Evolutionary conservation across 2,113 vertebrate genomes (phyloP).

Genomic region (Podocnemis expansa): DNA sequence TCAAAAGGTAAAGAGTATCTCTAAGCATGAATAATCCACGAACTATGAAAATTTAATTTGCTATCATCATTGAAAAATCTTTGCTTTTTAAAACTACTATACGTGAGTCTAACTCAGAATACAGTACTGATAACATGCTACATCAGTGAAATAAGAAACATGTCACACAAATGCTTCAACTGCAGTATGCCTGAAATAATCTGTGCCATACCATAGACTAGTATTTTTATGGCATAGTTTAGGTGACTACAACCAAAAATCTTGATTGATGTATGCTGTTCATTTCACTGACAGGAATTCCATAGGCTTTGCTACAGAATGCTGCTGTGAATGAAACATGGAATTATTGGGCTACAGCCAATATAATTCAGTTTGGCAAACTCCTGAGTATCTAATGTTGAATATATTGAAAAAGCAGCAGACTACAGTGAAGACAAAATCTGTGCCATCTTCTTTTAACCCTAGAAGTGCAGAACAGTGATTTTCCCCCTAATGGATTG

Average conservation of each 20-base stretch:
- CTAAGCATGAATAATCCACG: neutral
- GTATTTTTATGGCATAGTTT: neutral
- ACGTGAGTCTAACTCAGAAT: neutral
- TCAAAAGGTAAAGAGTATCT: neutral
- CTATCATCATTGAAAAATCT: neutral
- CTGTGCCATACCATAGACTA: neutral
- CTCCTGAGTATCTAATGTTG: neutral
- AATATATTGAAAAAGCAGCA: neutral
- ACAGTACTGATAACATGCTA: neutral
- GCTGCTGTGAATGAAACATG: neutral
- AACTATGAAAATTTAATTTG: neutral
- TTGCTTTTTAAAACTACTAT: neutral
- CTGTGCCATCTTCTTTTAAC: neutral
- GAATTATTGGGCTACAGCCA: neutral
- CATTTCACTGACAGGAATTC: neutral
- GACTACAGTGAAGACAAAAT: neutral
- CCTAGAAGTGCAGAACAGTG: neutral
- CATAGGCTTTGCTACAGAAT: neutral
- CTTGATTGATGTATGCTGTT: neutral
- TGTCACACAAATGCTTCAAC: neutral
- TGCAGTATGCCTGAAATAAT: neutral
- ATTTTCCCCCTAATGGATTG: neutral
- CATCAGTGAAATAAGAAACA: neutral
- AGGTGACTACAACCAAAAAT: neutral
- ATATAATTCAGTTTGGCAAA: fast-evolving